These are phyloP conservation scores for Eupithecia abbreviata DNA, from an alignment of 2,888 invertebrate species.

Conservation along the genomic window DNA sequence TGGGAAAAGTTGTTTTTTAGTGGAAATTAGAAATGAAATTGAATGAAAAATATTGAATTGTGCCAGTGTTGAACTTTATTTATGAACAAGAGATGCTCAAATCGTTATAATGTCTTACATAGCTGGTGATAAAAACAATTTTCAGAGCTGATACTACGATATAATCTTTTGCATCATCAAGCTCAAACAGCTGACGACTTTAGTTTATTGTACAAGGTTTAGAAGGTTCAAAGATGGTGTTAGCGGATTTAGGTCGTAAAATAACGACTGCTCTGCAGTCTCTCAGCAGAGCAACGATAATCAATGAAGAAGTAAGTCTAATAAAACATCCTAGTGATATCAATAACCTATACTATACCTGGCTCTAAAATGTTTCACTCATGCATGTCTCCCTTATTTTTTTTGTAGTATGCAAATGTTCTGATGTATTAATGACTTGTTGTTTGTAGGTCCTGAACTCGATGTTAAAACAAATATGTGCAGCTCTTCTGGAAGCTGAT, in stretches of 20 bases:
- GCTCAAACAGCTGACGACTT: slow-evolving; percentile 55
- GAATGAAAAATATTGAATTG: slow-evolving; percentile 24
- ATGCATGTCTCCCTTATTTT: background rate
- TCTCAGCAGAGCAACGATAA: slow-evolving; percentile 98
- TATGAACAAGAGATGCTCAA: slow-evolving; percentile 25
- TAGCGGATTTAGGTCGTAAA: slow-evolving; percentile 99
- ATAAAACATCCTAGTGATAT: background rate
- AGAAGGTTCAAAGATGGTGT: slow-evolving; percentile 91
- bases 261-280: slow-evolving; percentile 99
- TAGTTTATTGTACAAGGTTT: slow-evolving; percentile 42
- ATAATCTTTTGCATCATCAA: slow-evolving; percentile 34
- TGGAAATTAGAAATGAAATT: slow-evolving; percentile 16
- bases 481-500: slow-evolving; percentile 98
- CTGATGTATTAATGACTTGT: slow-evolving; percentile 6
- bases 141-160: slow-evolving; percentile 27
- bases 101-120: slow-evolving; percentile 52
- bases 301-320: slow-evolving; percentile 94
- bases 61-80: slow-evolving; percentile 19
- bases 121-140: slow-evolving; percentile 25
- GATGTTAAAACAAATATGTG: slow-evolving; percentile 99
- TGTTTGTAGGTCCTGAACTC: slow-evolving; percentile 93
- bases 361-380: background rate
- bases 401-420: background rate
- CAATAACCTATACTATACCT: background rate
- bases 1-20: slow-evolving; percentile 10